These are phyloP conservation scores for Ormia ochracea DNA, from an alignment of 2,888 invertebrate species.

Conservation along the genomic window DNA sequence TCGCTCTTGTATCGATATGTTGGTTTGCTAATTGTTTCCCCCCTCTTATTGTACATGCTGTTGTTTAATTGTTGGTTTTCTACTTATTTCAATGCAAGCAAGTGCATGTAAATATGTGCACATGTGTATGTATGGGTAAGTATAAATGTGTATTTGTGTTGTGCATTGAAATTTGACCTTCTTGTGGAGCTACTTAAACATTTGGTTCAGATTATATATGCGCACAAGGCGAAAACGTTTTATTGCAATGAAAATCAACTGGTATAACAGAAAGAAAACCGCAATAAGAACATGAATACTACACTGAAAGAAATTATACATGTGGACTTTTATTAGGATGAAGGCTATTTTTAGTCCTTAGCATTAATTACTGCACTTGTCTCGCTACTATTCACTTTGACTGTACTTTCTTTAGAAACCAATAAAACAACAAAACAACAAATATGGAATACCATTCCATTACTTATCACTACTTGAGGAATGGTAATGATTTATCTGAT, in stretches of 20 bases:
- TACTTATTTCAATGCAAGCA: conserved; percentile 1
- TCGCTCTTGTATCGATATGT: conserved; percentile 49
- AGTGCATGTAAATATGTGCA: background rate
- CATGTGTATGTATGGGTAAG: background rate
- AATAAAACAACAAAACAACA: too few relatives aligned
- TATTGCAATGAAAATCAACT: conserved; percentile 50
- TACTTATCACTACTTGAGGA: too few relatives aligned
- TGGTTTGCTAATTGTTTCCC: conserved; percentile 40
- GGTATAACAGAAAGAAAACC: conserved; percentile 10
- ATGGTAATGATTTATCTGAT: too few relatives aligned
- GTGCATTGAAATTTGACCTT: conserved; percentile 50
- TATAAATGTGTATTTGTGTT: background rate
- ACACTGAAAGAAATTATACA: conserved; percentile 10
- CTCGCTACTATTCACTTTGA: too few relatives aligned
- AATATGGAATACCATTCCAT: too few relatives aligned
- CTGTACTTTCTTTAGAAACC: too few relatives aligned
- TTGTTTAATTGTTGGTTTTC: conserved; percentile 24
- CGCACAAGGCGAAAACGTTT: conserved; percentile 41
- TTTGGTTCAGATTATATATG: conserved; percentile 45
- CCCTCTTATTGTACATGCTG: conserved; percentile 2
- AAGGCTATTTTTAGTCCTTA: too few relatives aligned
- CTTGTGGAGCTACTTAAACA: conserved; percentile 54
- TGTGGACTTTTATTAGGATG: too few relatives aligned
- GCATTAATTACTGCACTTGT: too few relatives aligned
- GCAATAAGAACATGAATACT: conserved; percentile 17